Percentiles rank a stretch among this genome's conserved stretches.
Evolutionary conservation across 1,140 invertebrate genomes (phyloP).

Genomic region (Drosophila albomicans): DNA sequence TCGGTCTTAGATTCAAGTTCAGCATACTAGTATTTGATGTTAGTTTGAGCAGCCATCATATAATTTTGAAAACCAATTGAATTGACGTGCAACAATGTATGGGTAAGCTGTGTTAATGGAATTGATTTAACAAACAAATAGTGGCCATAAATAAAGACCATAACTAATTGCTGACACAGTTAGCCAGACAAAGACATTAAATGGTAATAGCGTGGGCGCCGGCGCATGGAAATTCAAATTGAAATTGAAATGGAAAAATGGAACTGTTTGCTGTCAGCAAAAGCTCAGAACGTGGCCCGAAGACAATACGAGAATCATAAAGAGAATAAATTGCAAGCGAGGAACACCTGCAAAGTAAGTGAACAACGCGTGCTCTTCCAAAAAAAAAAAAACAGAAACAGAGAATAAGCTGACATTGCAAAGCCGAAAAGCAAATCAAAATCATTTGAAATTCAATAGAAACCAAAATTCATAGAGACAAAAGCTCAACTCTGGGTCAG

Average conservation of each 20-base stretch:
- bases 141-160: conserved; percentile 73
- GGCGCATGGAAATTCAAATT: neutral
- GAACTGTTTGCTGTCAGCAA: conserved; percentile 57
- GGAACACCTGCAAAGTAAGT: conserved; percentile 66
- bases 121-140: conserved; percentile 78
- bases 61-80: neutral
- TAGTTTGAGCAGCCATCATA: neutral
- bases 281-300: conserved; percentile 57
- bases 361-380: conserved; percentile 61
- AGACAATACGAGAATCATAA: conserved; percentile 22
- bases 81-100: conserved; percentile 31
- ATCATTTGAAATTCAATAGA: conserved; percentile 56
- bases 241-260: neutral
- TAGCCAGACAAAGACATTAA: conserved; percentile 70
- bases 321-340: conserved; percentile 4
- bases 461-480: conserved; percentile 24
- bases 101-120: conserved; percentile 21
- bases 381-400: neutral
- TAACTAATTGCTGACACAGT: conserved; percentile 82
- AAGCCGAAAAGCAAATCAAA: conserved; percentile 26
- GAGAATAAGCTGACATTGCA: conserved; percentile 4
- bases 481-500: neutral
- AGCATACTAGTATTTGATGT: neutral
- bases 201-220: conserved; percentile 69
- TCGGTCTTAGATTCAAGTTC: too few species aligned